These are phyloP conservation scores for human (Homo sapiens) DNA, from an alignment of 2,113 vertebrate species.

Conservation along the genomic window DNA sequence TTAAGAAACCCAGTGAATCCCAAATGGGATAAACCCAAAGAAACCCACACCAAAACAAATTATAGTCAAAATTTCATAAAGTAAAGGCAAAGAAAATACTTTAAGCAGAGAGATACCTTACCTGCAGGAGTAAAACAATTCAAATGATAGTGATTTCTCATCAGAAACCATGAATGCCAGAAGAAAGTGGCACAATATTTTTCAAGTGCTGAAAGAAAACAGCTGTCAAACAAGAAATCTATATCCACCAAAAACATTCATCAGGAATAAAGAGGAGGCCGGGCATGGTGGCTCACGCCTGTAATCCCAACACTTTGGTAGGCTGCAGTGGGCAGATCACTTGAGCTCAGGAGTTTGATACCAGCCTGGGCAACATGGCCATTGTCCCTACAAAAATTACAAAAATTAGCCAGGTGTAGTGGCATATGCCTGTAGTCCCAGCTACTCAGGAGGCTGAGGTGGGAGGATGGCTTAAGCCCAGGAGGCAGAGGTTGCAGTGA, in stretches of 20 bases:
- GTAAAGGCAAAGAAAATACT: not conserved
- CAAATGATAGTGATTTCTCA: constrained; percentile 27
- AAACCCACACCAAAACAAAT: not conserved
- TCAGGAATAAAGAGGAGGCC: not conserved
- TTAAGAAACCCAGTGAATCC: not conserved
- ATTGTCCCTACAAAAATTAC: too few relatives aligned
- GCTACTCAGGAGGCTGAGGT: too few relatives aligned
- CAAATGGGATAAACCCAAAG: not conserved
- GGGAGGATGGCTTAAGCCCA: too few relatives aligned
- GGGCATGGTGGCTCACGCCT: too few relatives aligned
- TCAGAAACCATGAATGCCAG: not conserved
- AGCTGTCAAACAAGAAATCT: constrained; percentile 9
- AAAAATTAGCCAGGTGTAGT: too few relatives aligned
- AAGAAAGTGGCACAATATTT: constrained; percentile 14
- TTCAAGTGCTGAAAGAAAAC: not conserved
- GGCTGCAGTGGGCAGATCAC: too few relatives aligned
- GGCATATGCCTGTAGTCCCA: too few relatives aligned
- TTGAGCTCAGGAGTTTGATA: too few relatives aligned
- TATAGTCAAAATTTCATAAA: not conserved
- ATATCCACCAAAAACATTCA: not conserved
- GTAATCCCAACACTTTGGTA: too few relatives aligned
- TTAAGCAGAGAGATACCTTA: not conserved
- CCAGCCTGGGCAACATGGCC: too few relatives aligned
- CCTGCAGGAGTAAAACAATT: not conserved
- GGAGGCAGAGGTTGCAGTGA: too few relatives aligned